Percentiles rank a stretch among this genome's conserved stretches.
phyloP scores from a whole-genome alignment of 30 jellyfish, hydroid and myxozoan species.

The Aurelia coerulea region DNA sequence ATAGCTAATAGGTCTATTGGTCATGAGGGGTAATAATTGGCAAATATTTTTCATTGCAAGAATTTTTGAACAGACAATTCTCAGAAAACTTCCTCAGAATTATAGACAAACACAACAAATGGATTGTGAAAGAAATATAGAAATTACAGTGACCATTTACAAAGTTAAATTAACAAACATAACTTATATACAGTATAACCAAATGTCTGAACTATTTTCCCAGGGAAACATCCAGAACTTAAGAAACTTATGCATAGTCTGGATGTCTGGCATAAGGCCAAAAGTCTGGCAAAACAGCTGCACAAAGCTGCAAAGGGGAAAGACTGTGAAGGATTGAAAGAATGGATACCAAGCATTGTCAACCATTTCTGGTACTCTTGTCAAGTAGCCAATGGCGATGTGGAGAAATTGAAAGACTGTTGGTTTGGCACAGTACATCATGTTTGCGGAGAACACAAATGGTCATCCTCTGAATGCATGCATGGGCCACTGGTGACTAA shows the following conservation, averaged over 20 bases:
- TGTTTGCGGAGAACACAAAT: slow-evolving; percentile 30
- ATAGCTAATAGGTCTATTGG: no score
- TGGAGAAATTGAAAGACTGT: slow-evolving; percentile 22
- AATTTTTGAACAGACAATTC: no score
- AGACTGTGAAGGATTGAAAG: slow-evolving; percentile 19
- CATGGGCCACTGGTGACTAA: slow-evolving; percentile 7
- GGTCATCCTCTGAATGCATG: slow-evolving; percentile 5
- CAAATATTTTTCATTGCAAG: no score
- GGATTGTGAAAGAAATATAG: no score
- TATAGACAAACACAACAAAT: no score
- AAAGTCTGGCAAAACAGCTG: slow-evolving; percentile 7
- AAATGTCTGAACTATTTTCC: background rate
- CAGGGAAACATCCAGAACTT: slow-evolving; percentile 16
- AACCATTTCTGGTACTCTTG: slow-evolving; percentile 37
- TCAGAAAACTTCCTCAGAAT: no score
- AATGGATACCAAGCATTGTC: slow-evolving; percentile 20
- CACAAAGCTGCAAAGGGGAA: slow-evolving; percentile 21
- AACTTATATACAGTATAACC: no score
- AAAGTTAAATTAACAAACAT: no score
- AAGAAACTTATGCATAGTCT: slow-evolving; percentile 2
- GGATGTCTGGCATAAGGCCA: slow-evolving; percentile 54
- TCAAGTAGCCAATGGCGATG: slow-evolving; percentile 14
- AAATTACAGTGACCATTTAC: no score
- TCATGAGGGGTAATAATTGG: no score
- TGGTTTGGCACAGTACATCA: slow-evolving; percentile 26